Evolutionary conservation across 2,888 invertebrate species (phyloP).

Genomic region (Blastobasis lacticolella): DNA sequence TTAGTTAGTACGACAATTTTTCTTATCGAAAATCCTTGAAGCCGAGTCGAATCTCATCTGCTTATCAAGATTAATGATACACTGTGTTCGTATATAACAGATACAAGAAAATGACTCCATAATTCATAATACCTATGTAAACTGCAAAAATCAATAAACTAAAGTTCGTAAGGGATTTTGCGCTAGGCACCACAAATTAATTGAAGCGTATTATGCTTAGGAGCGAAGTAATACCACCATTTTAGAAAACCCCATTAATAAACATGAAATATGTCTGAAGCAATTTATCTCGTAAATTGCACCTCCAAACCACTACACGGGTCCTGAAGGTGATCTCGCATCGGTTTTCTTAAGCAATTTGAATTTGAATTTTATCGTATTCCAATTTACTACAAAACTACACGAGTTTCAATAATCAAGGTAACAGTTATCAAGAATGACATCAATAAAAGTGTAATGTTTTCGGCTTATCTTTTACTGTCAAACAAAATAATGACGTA

Average conservation of each 20-base stretch:
- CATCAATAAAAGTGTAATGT: too few relatives aligned
- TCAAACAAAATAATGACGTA: too few relatives aligned
- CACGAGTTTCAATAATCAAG: too few relatives aligned
- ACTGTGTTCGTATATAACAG: constrained; percentile 19
- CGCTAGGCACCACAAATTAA: too few relatives aligned
- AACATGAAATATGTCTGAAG: neutral
- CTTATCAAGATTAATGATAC: constrained; percentile 59
- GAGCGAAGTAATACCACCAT: too few relatives aligned
- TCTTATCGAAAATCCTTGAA: constrained; percentile 57
- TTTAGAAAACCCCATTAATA: neutral
- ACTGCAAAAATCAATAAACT: too few relatives aligned
- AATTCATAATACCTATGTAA: too few relatives aligned
- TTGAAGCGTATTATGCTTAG: too few relatives aligned
- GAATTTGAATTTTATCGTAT: constrained; percentile 20
- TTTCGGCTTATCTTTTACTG: too few relatives aligned
- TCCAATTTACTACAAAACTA: neutral
- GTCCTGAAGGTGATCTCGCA: constrained; percentile 6
- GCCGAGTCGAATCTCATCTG: constrained; percentile 42
- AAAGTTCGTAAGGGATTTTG: too few relatives aligned
- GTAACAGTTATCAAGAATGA: too few relatives aligned
- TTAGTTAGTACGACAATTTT: constrained; percentile 16
- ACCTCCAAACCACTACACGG: constrained; percentile 4
- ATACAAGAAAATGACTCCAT: too few relatives aligned
- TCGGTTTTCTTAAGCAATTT: constrained; percentile 22
- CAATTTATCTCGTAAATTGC: constrained; percentile 11